These are phyloP conservation scores for Hydrotaea diabolus DNA, from an alignment of 2,888 invertebrate genomes.

Conservation along the genomic window DNA sequence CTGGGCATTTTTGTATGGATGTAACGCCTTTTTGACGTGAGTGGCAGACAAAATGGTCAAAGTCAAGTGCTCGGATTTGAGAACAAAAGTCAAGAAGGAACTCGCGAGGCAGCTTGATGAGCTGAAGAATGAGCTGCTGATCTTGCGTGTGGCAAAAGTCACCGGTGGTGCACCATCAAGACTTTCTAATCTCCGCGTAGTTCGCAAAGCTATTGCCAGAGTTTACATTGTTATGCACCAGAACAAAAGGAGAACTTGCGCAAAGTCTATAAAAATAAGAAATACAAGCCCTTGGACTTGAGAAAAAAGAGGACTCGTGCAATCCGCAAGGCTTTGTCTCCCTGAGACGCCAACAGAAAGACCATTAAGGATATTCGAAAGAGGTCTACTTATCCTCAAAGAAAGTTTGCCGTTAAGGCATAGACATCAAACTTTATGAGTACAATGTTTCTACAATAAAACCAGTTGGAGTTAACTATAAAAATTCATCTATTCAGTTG, in stretches of 20 bases:
- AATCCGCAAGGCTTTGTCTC: no score
- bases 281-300: conserved; percentile 98
- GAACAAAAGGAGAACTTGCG: conserved; percentile 99
- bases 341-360: no score
- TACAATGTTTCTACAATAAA: not conserved
- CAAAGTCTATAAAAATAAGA: no score
- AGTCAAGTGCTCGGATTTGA: conserved; percentile 98
- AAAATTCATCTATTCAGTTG: no score
- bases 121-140: no score
- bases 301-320: conserved; percentile 98
- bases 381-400: conserved; percentile 91
- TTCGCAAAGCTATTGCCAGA: conserved; percentile 98
- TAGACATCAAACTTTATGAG: no score
- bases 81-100: conserved; percentile 98
- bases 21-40: conserved; percentile 76
- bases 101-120: conserved; percentile 98
- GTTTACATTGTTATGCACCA: conserved; percentile 99
- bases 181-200: conserved; percentile 98
- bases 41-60: no score
- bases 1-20: no score
- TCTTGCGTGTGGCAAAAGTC: no score
- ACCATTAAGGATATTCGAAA: conserved; percentile 95
- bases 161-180: conserved; percentile 99
- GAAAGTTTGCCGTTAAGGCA: conserved; percentile 98
- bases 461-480: not conserved